Evolutionary conservation across 2,797 vertebrate genomes (phyloP).

Genomic region (Eidolon dupreanum): DNA sequence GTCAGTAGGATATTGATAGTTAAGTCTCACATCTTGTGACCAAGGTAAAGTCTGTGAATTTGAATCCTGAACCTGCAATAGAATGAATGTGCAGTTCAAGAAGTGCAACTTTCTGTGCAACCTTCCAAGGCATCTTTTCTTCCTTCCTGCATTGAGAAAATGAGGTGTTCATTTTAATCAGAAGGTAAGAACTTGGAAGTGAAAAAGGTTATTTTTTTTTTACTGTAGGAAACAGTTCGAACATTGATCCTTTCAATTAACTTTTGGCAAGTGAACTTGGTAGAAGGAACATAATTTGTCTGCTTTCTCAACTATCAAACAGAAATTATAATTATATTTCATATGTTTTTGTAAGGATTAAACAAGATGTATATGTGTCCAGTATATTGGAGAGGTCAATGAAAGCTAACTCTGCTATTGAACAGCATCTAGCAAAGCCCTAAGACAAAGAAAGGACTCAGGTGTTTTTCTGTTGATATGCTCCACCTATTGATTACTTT

Average conservation of each 20-base stretch:
- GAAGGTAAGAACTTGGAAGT: not conserved
- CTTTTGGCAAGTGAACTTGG: not conserved
- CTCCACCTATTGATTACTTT: not conserved
- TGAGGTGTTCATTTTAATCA: not conserved
- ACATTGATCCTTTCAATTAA: not conserved
- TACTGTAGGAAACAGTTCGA: not conserved
- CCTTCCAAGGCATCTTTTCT: not conserved
- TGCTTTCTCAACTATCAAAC: not conserved
- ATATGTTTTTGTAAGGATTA: not conserved
- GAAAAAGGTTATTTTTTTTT: conserved; percentile 10
- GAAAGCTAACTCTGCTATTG: not conserved
- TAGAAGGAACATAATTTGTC: not conserved
- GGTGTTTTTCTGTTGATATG: not conserved
- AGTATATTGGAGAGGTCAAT: not conserved
- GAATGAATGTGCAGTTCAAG: not conserved
- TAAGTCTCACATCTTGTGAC: not conserved
- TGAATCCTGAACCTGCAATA: not conserved
- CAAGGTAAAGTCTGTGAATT: not conserved
- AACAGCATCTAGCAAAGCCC: not conserved
- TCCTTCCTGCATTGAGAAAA: not conserved
- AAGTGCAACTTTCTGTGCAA: not conserved
- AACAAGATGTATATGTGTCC: not conserved
- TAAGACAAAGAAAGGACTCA: not conserved
- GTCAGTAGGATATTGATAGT: not conserved
- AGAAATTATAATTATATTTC: not conserved